phyloP scores from a whole-genome alignment of 2,888 invertebrate species.

The Dicycla oo region DNA sequence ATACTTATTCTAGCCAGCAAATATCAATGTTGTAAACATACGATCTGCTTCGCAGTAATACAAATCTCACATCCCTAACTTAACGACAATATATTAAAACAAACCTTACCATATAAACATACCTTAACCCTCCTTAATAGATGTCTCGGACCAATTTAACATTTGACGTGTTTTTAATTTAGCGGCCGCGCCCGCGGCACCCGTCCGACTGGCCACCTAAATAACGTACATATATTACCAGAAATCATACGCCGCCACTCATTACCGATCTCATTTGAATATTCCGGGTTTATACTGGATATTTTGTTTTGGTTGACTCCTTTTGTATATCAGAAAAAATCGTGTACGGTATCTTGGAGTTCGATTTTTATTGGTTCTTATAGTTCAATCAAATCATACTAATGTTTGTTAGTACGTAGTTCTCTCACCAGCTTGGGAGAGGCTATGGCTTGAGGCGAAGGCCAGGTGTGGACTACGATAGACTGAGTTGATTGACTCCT shows the following conservation, averaged over 20 bases:
- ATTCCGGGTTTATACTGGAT: constrained; percentile 64
- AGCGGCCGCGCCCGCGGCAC: constrained; percentile 88
- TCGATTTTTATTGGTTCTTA: neutral
- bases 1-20: neutral
- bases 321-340: constrained; percentile 38
- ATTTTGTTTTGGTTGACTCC: constrained; percentile 54
- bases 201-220: constrained; percentile 82
- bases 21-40: neutral
- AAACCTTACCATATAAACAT: constrained; percentile 68
- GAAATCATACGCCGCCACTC: constrained; percentile 85
- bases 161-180: constrained; percentile 91
- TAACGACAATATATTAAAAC: constrained; percentile 22
- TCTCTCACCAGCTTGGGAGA: neutral
- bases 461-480: neutral
- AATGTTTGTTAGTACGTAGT: neutral
- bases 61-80: neutral
- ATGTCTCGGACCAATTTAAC: constrained; percentile 90
- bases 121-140: constrained; percentile 85
- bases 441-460: neutral
- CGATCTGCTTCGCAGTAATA: neutral
- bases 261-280: constrained; percentile 86
- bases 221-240: constrained; percentile 86
- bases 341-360: neutral
- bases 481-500: neutral
- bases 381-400: neutral